Base-by-base conservation (phyloP, 1,140 invertebrate genomes). In the Sitophilus oryzae region DNA sequence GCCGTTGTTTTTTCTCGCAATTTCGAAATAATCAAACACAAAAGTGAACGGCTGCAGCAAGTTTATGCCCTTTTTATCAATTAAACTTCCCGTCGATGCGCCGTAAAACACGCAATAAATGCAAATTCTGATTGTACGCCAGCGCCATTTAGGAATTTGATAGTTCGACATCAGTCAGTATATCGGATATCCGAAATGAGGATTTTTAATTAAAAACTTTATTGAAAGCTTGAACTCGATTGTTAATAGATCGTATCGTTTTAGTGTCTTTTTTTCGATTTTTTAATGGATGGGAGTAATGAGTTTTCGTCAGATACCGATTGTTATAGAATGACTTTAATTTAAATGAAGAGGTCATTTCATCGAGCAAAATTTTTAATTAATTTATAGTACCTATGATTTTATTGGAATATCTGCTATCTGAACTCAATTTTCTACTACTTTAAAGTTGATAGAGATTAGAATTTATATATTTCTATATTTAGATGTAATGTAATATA, bases 71-170 rank as follows among this genome's bases (percentile, higher is more conserved):
- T 14, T 40, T 40, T 40, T 14, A 14, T 15, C n/a, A 40, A 40
- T 40, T 40, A 40, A 40, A 5, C 19, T 15, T 5, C 5, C 19
- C 19, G 14, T 40, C 38, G n/a, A 20, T 20, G 5, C 5, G 14
- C 14, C 5, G 38, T 40, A 20, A 40, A 40, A 40, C 38, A 14
- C 8, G n/a, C 38, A 40, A 40, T 40, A 40, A 40, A 40, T 6
- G 5, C 38, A 14, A 40, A 40, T 40, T 14, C 14, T 14, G 38
- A 40, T 40, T 40, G 38, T 14, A 11, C 5, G 11, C 25, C 25
- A 11, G 25, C 25, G n/a, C n/a, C 5, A 11, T 30, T 30, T 30
- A 30, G 25, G 25, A 30, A 30, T 30, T 30, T 11, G 25, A 30
- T 30, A 30, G 25, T 30, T 5, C 25, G 11, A 30, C 25, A 30